Base-by-base conservation (phyloP, 2,888 invertebrate genomes). In the Crossocerus cetratus region DNA sequence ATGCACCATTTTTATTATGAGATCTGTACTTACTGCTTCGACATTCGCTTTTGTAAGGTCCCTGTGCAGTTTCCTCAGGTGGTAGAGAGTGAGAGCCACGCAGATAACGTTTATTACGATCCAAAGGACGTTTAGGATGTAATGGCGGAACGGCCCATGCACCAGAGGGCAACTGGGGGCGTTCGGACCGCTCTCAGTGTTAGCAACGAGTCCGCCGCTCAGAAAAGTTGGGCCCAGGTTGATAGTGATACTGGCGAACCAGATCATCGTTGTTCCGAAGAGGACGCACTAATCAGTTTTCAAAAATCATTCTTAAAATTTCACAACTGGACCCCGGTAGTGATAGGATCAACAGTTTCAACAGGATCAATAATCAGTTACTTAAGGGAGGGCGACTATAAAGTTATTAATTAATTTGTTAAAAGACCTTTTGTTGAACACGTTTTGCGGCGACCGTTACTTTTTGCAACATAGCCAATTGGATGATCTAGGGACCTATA, bases 191-290 rank as follows among this genome's bases (percentile, higher is more conserved):
- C 94, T 93, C 74, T 95, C 95, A 3, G 95, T 94, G 86, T 96
- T 96, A 70, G 96, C 96, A 13, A 96, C 96, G 78, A 96, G 91
- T 55, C 96, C 96, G 61, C 96, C 96, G 87, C 94, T 95, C 86
- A 96, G 92, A 91, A 96, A 96, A 44, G 96, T 96, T 42, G 96
- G 96, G 23, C 97, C 97, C 83, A 97, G 93, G 91, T 97, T 97
- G 90, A 97, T 96, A 63, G 97, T 96, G 88, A 97, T 95, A 79
- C 96, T 96, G 65, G 96, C 96, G 91, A 97, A 97, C 97, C 97
- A 97, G 88, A 97, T 97, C 94, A 97, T 97, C 91, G 96, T 96
- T 64, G 96, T 94, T 76, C 97, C 97, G 91, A 97, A 97, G 60
- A 96, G 93, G 75, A 97, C 96, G 91, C 97, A 97, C 93, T 96